Evolutionary conservation across 2,113 vertebrate species (phyloP).

Genomic region (Entomyzon cyanotis): DNA sequence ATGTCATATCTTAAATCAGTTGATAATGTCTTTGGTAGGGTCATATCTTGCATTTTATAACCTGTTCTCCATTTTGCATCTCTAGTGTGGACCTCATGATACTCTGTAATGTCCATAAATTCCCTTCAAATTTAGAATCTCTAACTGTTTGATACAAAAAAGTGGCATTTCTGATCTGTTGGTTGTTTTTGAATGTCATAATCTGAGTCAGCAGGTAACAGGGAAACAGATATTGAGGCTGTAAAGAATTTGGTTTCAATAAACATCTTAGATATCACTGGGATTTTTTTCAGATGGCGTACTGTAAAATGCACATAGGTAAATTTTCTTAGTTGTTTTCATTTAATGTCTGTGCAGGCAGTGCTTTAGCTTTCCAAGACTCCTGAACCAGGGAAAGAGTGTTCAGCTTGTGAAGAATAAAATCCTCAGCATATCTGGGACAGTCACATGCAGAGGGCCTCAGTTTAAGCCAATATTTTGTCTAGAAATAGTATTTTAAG

Average conservation of each 20-base stretch:
- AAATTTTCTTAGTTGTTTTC: background rate
- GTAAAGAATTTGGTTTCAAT: background rate
- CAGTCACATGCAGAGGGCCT: background rate
- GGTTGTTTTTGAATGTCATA: background rate
- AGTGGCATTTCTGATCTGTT: background rate
- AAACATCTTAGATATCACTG: background rate
- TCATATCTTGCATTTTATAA: background rate
- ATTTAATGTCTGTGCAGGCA: background rate
- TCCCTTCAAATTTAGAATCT: background rate
- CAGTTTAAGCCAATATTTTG: background rate
- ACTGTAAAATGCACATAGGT: background rate
- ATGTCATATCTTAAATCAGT: background rate
- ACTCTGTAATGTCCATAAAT: background rate
- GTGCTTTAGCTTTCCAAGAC: background rate
- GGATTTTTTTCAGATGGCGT: background rate
- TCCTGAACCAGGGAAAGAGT: background rate
- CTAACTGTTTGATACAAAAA: background rate
- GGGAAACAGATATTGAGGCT: background rate
- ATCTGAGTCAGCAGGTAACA: background rate
- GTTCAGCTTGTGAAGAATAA: background rate
- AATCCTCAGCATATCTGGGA: background rate
- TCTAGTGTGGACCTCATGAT: background rate
- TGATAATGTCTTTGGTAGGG: background rate
- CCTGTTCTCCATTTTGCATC: background rate
- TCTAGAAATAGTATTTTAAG: background rate